A percentile compares a stretch with the other conserved stretches of the same genome.
Evolutionary conservation across 2,797 vertebrate species (phyloP).

Genomic region (Chromis chromis): DNA sequence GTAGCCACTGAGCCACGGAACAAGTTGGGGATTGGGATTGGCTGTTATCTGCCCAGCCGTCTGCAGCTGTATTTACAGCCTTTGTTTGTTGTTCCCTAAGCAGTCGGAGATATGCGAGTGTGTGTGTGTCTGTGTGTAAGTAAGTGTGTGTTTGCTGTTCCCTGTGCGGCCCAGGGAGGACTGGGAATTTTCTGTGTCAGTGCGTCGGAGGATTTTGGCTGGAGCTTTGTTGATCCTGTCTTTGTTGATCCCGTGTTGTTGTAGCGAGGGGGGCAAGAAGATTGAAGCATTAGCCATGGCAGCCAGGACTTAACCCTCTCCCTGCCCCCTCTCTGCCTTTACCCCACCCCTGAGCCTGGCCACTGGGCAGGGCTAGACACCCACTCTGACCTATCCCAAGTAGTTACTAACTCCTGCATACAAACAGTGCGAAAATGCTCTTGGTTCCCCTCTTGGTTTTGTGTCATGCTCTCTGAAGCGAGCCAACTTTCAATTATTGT

Average conservation of each 20-base stretch:
- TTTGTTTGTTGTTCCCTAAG: constrained; percentile 86
- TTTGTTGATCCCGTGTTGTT: constrained; percentile 89
- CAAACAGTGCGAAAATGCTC: constrained; percentile 69
- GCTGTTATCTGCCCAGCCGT: constrained; percentile 87
- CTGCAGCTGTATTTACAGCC: constrained; percentile 93
- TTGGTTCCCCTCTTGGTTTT: constrained; percentile 76
- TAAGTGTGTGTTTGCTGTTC: constrained; percentile 85
- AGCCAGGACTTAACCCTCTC: constrained; percentile 86
- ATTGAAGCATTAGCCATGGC: constrained; percentile 89
- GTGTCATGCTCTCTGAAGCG: constrained; percentile 86
- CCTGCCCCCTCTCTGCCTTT: constrained; percentile 52
- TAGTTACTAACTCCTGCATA: constrained; percentile 63
- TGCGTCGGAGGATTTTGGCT: constrained; percentile 94
- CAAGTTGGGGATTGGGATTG: constrained; percentile 80
- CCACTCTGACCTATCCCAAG: constrained; percentile 69
- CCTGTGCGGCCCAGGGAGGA: constrained; percentile 88
- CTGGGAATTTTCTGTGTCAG: constrained; percentile 96
- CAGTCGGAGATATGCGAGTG: constrained; percentile 74
- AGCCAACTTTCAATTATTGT: constrained; percentile 88
- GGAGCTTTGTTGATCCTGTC: constrained; percentile 91
- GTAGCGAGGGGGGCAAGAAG: constrained; percentile 82
- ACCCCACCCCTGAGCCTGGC: constrained; percentile 54
- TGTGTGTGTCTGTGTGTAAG: constrained; percentile 51
- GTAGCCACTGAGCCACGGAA: constrained; percentile 78
- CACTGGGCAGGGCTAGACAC: constrained; percentile 59